Percentiles rank a stretch among this genome's conserved stretches.
Conservation (phyloP, 2,113 vertebrate species). For the Crotalus viridis region DNA sequence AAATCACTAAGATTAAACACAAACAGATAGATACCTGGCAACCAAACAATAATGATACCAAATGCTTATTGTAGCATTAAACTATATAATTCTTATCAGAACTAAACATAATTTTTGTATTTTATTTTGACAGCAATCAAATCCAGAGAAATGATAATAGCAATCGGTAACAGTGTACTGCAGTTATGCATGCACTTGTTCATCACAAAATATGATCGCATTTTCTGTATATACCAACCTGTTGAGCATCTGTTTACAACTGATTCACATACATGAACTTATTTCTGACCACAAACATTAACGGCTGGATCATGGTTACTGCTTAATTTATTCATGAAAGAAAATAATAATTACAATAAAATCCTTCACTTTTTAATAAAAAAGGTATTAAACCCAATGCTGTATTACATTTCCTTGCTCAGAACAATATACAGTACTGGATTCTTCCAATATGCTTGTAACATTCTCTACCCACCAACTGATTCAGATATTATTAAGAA, state of each 20-base stretch:
- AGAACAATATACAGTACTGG: slow-evolving; percentile 38
- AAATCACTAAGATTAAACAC: not conserved
- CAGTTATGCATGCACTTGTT: not conserved
- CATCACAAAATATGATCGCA: not conserved
- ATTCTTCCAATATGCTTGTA: slow-evolving; percentile 57
- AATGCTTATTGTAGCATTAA: not conserved
- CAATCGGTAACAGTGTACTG: not conserved
- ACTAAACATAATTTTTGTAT: not conserved
- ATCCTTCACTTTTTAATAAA: slow-evolving; percentile 6
- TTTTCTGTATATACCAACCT: not conserved
- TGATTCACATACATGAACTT: not conserved
- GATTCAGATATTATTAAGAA: slow-evolving; percentile 63
- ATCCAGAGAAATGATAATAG: not conserved
- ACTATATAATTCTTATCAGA: not conserved
- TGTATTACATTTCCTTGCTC: slow-evolving; percentile 54
- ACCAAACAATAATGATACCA: not conserved
- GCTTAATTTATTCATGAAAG: slow-evolving; percentile 28
- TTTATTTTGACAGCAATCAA: not conserved
- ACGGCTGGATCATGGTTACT: not conserved
- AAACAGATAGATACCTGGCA: not conserved
- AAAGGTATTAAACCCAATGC: slow-evolving; percentile 54
- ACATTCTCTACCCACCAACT: slow-evolving; percentile 51
- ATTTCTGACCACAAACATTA: slow-evolving; percentile 1
- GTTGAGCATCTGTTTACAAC: not conserved
- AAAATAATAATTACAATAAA: slow-evolving; percentile 36